Evolutionary conservation across 2,113 vertebrate genomes (phyloP).

Genomic region (Heteronetta atricapilla): DNA sequence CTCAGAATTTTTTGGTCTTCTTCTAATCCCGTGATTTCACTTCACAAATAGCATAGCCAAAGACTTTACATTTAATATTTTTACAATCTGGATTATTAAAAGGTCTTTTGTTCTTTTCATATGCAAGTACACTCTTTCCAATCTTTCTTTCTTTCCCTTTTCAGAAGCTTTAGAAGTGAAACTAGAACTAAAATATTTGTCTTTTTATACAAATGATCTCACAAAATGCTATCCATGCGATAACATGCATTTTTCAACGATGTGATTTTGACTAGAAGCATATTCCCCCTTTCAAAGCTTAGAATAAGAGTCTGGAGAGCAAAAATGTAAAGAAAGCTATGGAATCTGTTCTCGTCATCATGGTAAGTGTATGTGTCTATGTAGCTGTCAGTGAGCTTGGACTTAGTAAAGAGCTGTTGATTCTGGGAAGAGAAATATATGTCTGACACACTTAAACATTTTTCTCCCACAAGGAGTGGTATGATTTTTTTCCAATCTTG

Average conservation of each 20-base stretch:
- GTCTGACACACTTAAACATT: not conserved
- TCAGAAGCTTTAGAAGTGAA: not conserved
- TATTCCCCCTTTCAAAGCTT: not conserved
- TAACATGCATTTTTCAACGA: not conserved
- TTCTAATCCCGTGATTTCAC: not conserved
- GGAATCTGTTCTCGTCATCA: not conserved
- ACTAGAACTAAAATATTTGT: not conserved
- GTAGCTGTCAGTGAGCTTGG: not conserved
- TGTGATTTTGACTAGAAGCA: not conserved
- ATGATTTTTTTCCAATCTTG: not conserved
- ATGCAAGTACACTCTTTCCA: not conserved
- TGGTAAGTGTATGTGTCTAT: not conserved
- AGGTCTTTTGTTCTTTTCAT: not conserved
- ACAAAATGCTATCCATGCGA: not conserved
- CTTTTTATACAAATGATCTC: not conserved
- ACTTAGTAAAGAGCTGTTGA: not conserved
- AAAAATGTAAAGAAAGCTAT: not conserved
- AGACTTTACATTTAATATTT: not conserved
- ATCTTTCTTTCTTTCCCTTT: not conserved
- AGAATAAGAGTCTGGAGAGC: not conserved
- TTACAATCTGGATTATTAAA: not conserved
- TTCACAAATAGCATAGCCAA: not conserved
- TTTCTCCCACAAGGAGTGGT: not conserved
- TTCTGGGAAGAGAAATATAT: not conserved
- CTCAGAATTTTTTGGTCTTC: not conserved